Percentiles rank a stretch among this genome's conserved stretches.
Evolutionary conservation across 2,113 vertebrate genomes (phyloP).

Genomic region (Clarias magur): DNA sequence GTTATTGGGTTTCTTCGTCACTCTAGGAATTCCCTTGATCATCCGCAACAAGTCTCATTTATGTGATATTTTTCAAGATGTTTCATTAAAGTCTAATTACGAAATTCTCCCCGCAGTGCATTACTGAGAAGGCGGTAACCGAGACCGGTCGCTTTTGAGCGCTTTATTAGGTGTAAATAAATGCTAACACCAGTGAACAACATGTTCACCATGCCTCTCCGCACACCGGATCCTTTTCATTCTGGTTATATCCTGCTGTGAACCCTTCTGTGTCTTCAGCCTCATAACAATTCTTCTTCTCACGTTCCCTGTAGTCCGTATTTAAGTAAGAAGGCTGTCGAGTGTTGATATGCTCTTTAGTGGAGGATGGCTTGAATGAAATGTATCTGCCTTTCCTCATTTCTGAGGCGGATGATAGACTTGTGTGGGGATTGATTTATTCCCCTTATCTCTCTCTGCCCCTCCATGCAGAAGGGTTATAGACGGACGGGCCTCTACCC

Average conservation of each 20-base stretch:
- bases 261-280: not conserved
- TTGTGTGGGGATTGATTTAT: slow-evolving; percentile 66
- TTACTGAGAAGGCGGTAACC: not conserved
- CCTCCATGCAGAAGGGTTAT: slow-evolving; percentile 59
- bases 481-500: slow-evolving; percentile 42
- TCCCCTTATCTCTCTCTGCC: slow-evolving; percentile 65
- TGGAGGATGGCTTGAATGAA: not conserved
- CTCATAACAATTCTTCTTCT: not conserved
- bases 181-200: slow-evolving; percentile 14
- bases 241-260: not conserved
- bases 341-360: slow-evolving; percentile 3
- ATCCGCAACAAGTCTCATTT: not conserved
- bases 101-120: not conserved
- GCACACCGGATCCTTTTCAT: not conserved
- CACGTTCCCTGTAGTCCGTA: not conserved
- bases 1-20: not conserved
- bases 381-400: slow-evolving; percentile 32
- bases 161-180: slow-evolving; percentile 22
- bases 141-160: not conserved
- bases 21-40: not conserved
- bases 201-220: slow-evolving; percentile 8
- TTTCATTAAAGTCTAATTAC: slow-evolving; percentile 6
- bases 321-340: not conserved
- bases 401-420: slow-evolving; percentile 47
- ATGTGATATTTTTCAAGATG: not conserved